These are phyloP conservation scores for Philhelius pedissequus DNA, from an alignment of 2,888 invertebrate species.

Conservation along the genomic window DNA sequence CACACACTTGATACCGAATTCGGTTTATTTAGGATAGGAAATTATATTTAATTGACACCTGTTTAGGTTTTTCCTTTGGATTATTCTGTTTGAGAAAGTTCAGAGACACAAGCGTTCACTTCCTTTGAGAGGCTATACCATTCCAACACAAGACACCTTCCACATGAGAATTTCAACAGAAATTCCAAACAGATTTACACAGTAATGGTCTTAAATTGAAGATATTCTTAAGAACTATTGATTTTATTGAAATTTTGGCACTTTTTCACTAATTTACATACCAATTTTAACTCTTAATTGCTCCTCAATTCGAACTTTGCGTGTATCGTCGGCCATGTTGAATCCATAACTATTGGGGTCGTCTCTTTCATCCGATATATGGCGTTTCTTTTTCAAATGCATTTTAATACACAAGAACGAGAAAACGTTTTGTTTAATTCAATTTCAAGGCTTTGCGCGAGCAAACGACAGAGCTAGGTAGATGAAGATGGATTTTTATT, in stretches of 20 bases:
- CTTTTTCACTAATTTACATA: constrained; percentile 80
- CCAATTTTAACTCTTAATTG: constrained; percentile 96
- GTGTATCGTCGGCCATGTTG: constrained; percentile 95
- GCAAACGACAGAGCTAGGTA: constrained; percentile 68
- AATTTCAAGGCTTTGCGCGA: constrained; percentile 37
- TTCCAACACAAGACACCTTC: constrained; percentile 38
- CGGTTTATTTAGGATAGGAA: constrained; percentile 38
- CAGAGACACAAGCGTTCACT: constrained; percentile 54
- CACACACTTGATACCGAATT: constrained; percentile 21
- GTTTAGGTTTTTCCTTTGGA: constrained; percentile 48
- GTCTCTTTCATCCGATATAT: constrained; percentile 74
- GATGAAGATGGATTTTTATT: constrained; percentile 27
- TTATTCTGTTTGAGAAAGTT: constrained; percentile 63
- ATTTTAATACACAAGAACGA: constrained; percentile 70
- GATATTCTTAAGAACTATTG: background rate
- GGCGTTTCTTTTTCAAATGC: constrained; percentile 77
- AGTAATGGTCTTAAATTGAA: constrained; percentile 31
- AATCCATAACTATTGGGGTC: constrained; percentile 84
- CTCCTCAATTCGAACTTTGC: constrained; percentile 94
- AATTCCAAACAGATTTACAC: background rate
- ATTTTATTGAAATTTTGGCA: constrained; percentile 31
- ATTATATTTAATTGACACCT: constrained; percentile 65
- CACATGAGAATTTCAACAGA: constrained; percentile 30
- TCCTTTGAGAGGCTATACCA: background rate
- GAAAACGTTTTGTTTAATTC: constrained; percentile 6